Evolutionary conservation across 1,140 invertebrate species (phyloP).

Genomic region (Ips typographus): DNA sequence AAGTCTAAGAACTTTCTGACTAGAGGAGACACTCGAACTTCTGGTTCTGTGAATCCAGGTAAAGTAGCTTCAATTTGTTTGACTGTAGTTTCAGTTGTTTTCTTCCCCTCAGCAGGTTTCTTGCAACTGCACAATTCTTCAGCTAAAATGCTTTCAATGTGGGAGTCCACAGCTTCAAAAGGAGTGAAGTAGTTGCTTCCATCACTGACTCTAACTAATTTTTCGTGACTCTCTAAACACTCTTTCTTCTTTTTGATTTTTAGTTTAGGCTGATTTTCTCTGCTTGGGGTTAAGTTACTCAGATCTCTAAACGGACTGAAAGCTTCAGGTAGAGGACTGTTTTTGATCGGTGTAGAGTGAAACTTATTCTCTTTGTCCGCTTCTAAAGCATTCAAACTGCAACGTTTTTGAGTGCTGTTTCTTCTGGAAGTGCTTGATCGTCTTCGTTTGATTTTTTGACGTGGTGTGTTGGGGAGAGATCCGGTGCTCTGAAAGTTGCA

Average conservation of each 20-base stretch:
- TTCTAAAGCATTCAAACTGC: slow-evolving; percentile 39
- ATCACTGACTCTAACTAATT: slow-evolving; percentile 25
- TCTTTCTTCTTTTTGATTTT: slow-evolving; percentile 46
- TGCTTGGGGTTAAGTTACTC: slow-evolving; percentile 47
- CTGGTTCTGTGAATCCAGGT: background rate
- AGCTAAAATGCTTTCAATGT: slow-evolving; percentile 43
- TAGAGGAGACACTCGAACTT: slow-evolving; percentile 47
- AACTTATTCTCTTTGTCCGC: slow-evolving; percentile 50
- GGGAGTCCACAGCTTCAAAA: slow-evolving; percentile 48
- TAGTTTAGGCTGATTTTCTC: slow-evolving; percentile 16
- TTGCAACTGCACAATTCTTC: slow-evolving; percentile 39
- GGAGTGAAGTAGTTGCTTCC: slow-evolving; percentile 44
- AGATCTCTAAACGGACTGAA: slow-evolving; percentile 47
- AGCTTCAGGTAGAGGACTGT: slow-evolving; percentile 34
- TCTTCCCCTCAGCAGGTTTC: slow-evolving; percentile 35
- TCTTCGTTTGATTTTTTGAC: slow-evolving; percentile 41
- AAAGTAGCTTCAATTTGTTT: slow-evolving; percentile 57
- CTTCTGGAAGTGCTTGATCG: slow-evolving; percentile 36
- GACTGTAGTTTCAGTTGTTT: slow-evolving; percentile 49
- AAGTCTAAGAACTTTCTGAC: slow-evolving; percentile 48
- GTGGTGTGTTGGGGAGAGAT: slow-evolving; percentile 30
- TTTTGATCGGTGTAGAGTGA: slow-evolving; percentile 50
- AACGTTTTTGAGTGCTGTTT: slow-evolving; percentile 36
- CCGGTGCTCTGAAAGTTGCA: slow-evolving; percentile 25
- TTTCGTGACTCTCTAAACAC: slow-evolving; percentile 37